Conservation (phyloP, 1,140 invertebrate species). For the Psix sp. region DNA sequence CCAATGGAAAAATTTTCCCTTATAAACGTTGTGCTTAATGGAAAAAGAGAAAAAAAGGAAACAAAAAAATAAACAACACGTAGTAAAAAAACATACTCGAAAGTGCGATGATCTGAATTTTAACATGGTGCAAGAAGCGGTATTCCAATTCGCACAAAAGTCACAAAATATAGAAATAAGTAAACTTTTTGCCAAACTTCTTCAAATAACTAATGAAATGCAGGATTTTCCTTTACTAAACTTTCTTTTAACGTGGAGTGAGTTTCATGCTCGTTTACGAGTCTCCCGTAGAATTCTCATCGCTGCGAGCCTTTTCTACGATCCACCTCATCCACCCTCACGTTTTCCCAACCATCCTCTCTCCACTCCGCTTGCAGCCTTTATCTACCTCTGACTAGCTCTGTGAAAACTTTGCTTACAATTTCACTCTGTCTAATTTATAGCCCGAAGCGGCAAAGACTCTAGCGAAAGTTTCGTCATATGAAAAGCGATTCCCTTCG, state of each 20-base stretch:
- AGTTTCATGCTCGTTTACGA: constrained; percentile 61
- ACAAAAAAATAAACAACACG: constrained; percentile 3
- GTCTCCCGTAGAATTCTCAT: constrained; percentile 60
- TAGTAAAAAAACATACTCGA: constrained; percentile 1
- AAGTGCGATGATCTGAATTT: constrained; percentile 18
- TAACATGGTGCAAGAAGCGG: constrained; percentile 21
- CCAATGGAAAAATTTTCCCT: constrained; percentile 29
- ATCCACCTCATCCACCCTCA: constrained; percentile 34
- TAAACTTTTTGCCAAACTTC: constrained; percentile 57
- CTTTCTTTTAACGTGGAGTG: constrained; percentile 57
- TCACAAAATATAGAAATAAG: constrained; percentile 58
- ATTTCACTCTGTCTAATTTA: constrained; percentile 68
- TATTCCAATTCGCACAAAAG: constrained; percentile 45
- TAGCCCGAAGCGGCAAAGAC: constrained; percentile 56
- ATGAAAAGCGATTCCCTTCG: constrained; percentile 55
- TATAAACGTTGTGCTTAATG: neutral
- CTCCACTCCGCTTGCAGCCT: constrained; percentile 22
- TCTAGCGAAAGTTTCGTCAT: constrained; percentile 53
- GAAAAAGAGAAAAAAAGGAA: constrained; percentile 1
- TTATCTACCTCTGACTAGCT: constrained; percentile 53
- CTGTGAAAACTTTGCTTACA: constrained; percentile 65
- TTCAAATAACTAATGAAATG: constrained; percentile 59
- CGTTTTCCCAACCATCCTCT: neutral
- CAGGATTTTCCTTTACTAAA: constrained; percentile 58
- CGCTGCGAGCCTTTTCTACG: constrained; percentile 59